Conservation (phyloP, 2,888 invertebrate species). For the Abrostola tripartita region DNA sequence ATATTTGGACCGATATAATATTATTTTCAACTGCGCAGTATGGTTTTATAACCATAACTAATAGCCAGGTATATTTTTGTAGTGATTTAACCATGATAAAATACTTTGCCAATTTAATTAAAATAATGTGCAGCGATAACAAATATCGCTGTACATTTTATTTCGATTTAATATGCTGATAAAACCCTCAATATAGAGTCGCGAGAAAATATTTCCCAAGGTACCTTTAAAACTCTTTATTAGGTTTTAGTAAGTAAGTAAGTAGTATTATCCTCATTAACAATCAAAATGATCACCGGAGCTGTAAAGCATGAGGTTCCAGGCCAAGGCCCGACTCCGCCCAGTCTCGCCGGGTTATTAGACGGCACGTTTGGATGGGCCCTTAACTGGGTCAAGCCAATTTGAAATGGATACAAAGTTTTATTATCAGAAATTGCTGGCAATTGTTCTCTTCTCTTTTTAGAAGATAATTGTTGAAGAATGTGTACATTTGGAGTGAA, state of each 20-base stretch:
- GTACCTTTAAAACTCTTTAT: not conserved
- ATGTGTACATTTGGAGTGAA: no score
- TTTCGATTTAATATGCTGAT: slow-evolving; percentile 25
- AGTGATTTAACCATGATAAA: slow-evolving; percentile 10
- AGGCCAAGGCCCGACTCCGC: slow-evolving; percentile 72
- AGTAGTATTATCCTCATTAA: not conserved
- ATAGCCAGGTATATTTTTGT: slow-evolving; percentile 24
- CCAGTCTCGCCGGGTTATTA: slow-evolving; percentile 69
- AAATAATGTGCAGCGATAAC: no score
- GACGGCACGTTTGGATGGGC: slow-evolving; percentile 56
- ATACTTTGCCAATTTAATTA: slow-evolving; percentile 19
- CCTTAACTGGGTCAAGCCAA: slow-evolving; percentile 68
- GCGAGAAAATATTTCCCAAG: no score
- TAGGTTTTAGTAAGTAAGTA: not conserved
- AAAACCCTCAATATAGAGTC: not conserved
- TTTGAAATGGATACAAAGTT: slow-evolving; percentile 35
- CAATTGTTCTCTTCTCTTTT: slow-evolving; percentile 14
- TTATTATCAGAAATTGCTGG: slow-evolving; percentile 43
- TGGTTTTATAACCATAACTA: slow-evolving; percentile 13
- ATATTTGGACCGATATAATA: no score
- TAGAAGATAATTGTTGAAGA: no score
- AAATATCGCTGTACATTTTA: slow-evolving; percentile 34
- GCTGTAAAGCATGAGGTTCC: slow-evolving; percentile 51
- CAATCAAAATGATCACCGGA: slow-evolving; percentile 29
- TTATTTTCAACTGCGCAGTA: no score